phyloP scores from a whole-genome alignment of 2,888 invertebrate genomes.

The Caenorhabditis virilis region DNA sequence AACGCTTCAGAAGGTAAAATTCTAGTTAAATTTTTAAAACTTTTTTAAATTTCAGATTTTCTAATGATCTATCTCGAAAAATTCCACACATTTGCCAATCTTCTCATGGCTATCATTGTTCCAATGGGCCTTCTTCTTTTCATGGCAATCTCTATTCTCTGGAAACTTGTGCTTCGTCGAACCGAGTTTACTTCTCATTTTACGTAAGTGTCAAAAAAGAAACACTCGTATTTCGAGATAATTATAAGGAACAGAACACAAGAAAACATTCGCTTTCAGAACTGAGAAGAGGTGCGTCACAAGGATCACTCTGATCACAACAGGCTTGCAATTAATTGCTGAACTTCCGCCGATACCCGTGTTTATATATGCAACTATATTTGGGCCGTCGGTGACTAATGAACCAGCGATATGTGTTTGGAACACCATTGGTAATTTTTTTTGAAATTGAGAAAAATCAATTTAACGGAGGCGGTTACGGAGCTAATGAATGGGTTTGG shows the following conservation, averaged over 20 bases:
- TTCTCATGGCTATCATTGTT: constrained; percentile 58
- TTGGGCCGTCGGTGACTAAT: constrained; percentile 45
- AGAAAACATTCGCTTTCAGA: constrained; percentile 30
- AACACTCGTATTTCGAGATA: neutral
- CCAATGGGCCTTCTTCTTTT: constrained; percentile 62
- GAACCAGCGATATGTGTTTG: constrained; percentile 40
- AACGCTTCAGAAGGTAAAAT: constrained; percentile 48
- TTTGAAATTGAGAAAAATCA: constrained; percentile 1
- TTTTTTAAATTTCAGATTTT: constrained; percentile 4
- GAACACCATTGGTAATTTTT: constrained; percentile 39
- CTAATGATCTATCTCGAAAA: constrained; percentile 52
- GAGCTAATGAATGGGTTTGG: no score
- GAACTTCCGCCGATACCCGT: constrained; percentile 62
- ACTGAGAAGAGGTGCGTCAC: constrained; percentile 66
- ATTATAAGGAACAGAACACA: neutral
- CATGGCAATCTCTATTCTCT: constrained; percentile 60
- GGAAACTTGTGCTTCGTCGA: constrained; percentile 46
- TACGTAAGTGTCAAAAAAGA: constrained; percentile 19
- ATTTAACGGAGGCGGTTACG: neutral
- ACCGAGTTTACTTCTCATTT: constrained; percentile 45
- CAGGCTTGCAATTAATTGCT: constrained; percentile 53
- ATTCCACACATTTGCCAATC: constrained; percentile 57
- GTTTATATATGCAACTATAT: constrained; percentile 54
- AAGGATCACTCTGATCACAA: constrained; percentile 65
- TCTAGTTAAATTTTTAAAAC: constrained; percentile 34